Evolutionary conservation across 2,797 vertebrate species (phyloP), one percentile per base, ranked within the genome.

Genomic region (Takifugu ocellatus): DNA sequence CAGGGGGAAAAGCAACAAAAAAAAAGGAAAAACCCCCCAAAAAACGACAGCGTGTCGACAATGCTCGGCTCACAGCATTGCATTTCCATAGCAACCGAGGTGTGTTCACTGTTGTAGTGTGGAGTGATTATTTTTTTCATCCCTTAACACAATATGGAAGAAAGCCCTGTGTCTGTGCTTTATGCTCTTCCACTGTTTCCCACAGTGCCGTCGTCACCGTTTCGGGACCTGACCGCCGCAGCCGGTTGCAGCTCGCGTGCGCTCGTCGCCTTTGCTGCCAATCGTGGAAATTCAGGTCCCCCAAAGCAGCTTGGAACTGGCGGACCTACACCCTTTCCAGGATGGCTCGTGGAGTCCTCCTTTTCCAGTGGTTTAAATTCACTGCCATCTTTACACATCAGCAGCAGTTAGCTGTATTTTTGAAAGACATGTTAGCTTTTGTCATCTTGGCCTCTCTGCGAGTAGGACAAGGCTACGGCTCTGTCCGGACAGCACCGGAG

Each of bases 31-130:
- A 17, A 31, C 11, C 5, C 1, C 21, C 21, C 21, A n/a, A 51
- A 36, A 48, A 56, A 79, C 68, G 48, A 79, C 72, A 75, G 74
- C 73, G 78, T 72, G 76, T 80, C 49, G 50, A 83, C 56, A 75
- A 78, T 62, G 54, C 81, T 81, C 79, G 79, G 81, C 78, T 82
- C 74, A 61, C 64, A 76, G 73, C 85, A 81, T 86, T 73, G 74
- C 70, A 70, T 88, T 87, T 88, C 81, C 68, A 78, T 87, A 87
- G 88, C 90, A 88, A 91, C 88, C 75, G 84, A 85, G 81, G 84
- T 87, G 82, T 82, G 83, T 78, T 85, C 78, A 81, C 79, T 76
- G 89, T 90, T 86, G 86, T 84, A 84, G 84, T 80, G 83, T 78
- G 75, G 75, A 78, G 81, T 81, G 83, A 78, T 82, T 72, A 11